Conservation (phyloP, 2,797 vertebrate genomes). For the Cryptoblepharus egeriae region DNA sequence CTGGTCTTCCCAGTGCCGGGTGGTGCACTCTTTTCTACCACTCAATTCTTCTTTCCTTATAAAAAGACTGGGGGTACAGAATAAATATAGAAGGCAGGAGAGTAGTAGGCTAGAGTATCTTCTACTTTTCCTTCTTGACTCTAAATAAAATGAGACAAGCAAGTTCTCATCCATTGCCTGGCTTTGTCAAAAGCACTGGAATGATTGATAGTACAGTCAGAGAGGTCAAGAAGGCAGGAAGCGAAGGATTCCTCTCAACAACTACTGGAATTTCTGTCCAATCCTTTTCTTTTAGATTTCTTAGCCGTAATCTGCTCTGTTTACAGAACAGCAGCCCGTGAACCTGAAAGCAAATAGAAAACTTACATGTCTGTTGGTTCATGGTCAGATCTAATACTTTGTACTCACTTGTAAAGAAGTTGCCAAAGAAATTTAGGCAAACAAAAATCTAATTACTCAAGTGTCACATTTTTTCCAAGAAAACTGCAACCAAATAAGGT, state of each 20-base stretch:
- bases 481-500: not conserved
- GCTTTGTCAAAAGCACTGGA: not conserved
- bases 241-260: not conserved
- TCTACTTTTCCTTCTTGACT: too few relatives aligned
- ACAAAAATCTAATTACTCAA: slow-evolving; percentile 49
- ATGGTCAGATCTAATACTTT: not conserved
- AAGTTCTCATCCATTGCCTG: too few relatives aligned
- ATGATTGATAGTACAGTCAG: not conserved
- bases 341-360: not conserved
- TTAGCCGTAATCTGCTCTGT: not conserved
- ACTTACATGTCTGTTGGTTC: not conserved
- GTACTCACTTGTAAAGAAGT: slow-evolving; percentile 34
- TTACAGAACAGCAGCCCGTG: not conserved
- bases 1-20: too few relatives aligned
- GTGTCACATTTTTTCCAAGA: slow-evolving; percentile 23
- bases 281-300: not conserved
- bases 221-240: not conserved
- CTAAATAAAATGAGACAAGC: too few relatives aligned
- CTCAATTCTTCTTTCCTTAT: too few relatives aligned
- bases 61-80: too few relatives aligned
- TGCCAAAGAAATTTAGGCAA: slow-evolving; percentile 47
- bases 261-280: not conserved
- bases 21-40: too few relatives aligned
- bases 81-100: too few relatives aligned
- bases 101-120: too few relatives aligned